phyloP scores from a whole-genome alignment of 2,797 vertebrate genomes.

The Gymnodraco acuticeps region DNA sequence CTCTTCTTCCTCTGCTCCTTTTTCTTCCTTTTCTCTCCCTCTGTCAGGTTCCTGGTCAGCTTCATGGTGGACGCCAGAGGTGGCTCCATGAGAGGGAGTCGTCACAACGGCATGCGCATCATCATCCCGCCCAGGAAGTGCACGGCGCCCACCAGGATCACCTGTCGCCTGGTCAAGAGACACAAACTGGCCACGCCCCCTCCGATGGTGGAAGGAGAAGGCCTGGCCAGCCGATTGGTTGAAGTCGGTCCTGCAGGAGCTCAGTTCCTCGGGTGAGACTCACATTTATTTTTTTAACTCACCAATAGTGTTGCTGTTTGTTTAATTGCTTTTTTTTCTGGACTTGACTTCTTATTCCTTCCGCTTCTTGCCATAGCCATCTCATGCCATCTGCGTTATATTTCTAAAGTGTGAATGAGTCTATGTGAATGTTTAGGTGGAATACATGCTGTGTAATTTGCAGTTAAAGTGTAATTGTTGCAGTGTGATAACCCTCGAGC shows the following conservation, averaged over 20 bases:
- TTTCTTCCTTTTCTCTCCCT: background rate
- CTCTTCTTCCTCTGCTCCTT: slow-evolving; percentile 13
- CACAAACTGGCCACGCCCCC: slow-evolving; percentile 97
- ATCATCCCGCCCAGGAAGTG: slow-evolving; percentile 98
- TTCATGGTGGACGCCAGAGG: slow-evolving; percentile 99
- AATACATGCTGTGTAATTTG: slow-evolving; percentile 25
- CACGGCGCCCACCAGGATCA: slow-evolving; percentile 97
- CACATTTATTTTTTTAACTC: background rate
- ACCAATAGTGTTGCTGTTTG: slow-evolving; percentile 7
- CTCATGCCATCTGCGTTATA: slow-evolving; percentile 54
- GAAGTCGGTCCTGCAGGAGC: slow-evolving; percentile 98
- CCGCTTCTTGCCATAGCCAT: slow-evolving; percentile 72
- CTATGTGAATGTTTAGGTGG: slow-evolving; percentile 9
- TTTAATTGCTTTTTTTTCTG: slow-evolving; percentile 36
- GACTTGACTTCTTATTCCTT: slow-evolving; percentile 55
- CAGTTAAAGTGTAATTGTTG: slow-evolving; percentile 14
- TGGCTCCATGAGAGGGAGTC: slow-evolving; percentile 97
- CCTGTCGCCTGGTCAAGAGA: slow-evolving; percentile 96
- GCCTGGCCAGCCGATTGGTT: slow-evolving; percentile 95
- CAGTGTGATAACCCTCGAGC: slow-evolving; percentile 24
- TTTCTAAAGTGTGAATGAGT: slow-evolving; percentile 34
- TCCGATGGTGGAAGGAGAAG: slow-evolving; percentile 99
- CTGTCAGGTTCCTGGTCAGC: slow-evolving; percentile 95
- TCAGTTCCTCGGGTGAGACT: slow-evolving; percentile 95
- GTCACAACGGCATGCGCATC: slow-evolving; percentile 98